phyloP scores from a whole-genome alignment of 2,888 invertebrate genomes.

The Hydrotaea diabolus region DNA sequence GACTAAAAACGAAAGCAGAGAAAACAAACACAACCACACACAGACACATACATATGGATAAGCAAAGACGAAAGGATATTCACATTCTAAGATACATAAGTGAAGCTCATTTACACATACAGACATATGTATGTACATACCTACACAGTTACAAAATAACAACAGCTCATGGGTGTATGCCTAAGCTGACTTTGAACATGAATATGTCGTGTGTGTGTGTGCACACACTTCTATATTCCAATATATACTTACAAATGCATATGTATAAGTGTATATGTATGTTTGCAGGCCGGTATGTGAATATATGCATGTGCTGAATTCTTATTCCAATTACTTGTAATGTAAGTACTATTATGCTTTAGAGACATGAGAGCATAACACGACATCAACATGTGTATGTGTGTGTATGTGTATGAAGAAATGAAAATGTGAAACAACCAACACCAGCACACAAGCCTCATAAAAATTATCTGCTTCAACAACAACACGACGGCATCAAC shows the following conservation, averaged over 20 bases:
- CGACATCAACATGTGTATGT: neutral
- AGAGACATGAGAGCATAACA: constrained; percentile 54
- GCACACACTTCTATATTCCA: too few species aligned
- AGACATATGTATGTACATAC: constrained; percentile 5
- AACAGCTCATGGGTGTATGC: neutral
- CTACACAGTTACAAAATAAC: constrained; percentile 20
- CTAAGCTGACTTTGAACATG: neutral
- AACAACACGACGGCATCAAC: constrained; percentile 17
- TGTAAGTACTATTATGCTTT: constrained; percentile 50
- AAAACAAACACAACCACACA: neutral
- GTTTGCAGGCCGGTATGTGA: constrained; percentile 39
- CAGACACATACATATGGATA: neutral
- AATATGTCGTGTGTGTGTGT: neutral
- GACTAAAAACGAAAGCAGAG: neutral
- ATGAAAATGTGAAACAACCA: constrained; percentile 12
- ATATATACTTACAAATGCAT: too few species aligned
- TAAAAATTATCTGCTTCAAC: constrained; percentile 57
- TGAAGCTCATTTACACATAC: constrained; percentile 2
- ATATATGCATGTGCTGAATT: constrained; percentile 11
- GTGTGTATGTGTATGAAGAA: neutral
- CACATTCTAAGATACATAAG: neutral
- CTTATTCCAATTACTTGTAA: constrained; percentile 57
- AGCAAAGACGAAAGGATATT: too few species aligned
- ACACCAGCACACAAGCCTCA: constrained; percentile 41
- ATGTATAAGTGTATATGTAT: constrained; percentile 17